These are phyloP conservation scores for Zaprionus davidi DNA, from an alignment of 1,140 invertebrate genomes.

Conservation along the genomic window DNA sequence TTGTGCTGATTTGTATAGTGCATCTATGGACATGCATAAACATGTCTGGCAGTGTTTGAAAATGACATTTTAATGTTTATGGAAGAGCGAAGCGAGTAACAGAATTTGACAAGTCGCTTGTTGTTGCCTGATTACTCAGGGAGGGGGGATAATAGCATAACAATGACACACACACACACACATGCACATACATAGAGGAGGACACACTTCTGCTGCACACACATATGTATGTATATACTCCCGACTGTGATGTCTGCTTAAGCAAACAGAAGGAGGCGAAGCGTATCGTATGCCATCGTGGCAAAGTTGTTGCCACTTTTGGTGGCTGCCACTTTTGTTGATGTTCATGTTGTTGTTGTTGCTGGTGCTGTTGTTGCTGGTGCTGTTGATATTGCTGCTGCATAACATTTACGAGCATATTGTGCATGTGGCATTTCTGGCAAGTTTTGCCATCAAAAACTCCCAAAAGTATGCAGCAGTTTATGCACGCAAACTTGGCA, in stretches of 20 bases:
- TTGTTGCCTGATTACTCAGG: constrained; percentile 24
- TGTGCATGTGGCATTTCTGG: constrained; percentile 44
- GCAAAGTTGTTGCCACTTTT: constrained; percentile 50
- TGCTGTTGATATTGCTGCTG: constrained; percentile 39
- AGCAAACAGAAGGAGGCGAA: constrained; percentile 3
- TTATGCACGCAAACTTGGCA: constrained; percentile 68
- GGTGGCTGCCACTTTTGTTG: background rate
- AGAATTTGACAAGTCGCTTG: constrained; percentile 29
- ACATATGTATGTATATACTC: too few species aligned
- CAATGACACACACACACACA: constrained; percentile 6
- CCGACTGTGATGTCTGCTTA: constrained; percentile 27
- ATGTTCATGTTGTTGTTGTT: constrained; percentile 10
- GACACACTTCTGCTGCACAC: background rate
- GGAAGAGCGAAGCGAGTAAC: background rate
- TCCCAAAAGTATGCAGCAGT: constrained; percentile 75
- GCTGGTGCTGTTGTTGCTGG: constrained; percentile 30
- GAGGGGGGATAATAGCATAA: constrained; percentile 9
- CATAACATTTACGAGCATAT: constrained; percentile 52
- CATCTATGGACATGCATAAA: background rate
- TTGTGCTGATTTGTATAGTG: background rate
- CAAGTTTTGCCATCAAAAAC: constrained; percentile 71
- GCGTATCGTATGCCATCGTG: constrained; percentile 22
- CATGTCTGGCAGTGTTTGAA: background rate
- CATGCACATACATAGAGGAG: background rate
- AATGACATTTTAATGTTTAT: constrained; percentile 29